Evolutionary conservation across 2,888 invertebrate species (phyloP), one percentile per base, ranked within the genome.

Genomic region (Ophion ventricosus): DNA sequence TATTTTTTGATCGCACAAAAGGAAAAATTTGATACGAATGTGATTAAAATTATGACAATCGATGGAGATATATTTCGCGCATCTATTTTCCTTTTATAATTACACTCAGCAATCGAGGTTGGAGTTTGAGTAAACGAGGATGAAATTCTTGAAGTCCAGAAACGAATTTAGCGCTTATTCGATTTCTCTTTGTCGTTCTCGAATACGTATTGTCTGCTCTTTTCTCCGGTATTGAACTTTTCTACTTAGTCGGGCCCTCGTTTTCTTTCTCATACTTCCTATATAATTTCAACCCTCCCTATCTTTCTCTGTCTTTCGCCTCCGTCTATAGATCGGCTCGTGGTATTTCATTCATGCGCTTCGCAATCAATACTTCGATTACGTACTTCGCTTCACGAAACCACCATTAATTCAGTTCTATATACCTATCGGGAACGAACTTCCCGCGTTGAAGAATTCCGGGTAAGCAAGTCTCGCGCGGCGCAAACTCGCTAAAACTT

Each of bases 301-400:
- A 14, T 49, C 3, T 49, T 2, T 49, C 49, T 14, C 49, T 49
- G 14, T 49, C 8, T 35, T 35, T 35, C 35, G 4, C 35, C 35
- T 35, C 49, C 14, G 14, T 43, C 14, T 17, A 43, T 43, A 43
- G 1, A 14, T 49, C 49, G 17, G 49, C 14, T 49, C 49, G 49
- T 49, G 49, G 49, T 49, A 49, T 49, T 49, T 49, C 49, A 88
- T 88, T 89, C 87, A 88, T 88, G 86, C 87, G 82, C 82, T 84
- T 76, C 78, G 87, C 87, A 87, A 88, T 85, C 87, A 86, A 84
- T 87, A 86, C 87, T 89, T 87, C 87, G 85, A 89, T 87, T 88
- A 88, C 87, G 88, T 89, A 87, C 87, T 88, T 56, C 29, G 20
- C 54, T 70, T 82, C 82, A 83, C 84, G 82, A 86, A 85, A 83